phyloP scores from a whole-genome alignment of 2,888 invertebrate genomes.

The Drosophila leonis region DNA sequence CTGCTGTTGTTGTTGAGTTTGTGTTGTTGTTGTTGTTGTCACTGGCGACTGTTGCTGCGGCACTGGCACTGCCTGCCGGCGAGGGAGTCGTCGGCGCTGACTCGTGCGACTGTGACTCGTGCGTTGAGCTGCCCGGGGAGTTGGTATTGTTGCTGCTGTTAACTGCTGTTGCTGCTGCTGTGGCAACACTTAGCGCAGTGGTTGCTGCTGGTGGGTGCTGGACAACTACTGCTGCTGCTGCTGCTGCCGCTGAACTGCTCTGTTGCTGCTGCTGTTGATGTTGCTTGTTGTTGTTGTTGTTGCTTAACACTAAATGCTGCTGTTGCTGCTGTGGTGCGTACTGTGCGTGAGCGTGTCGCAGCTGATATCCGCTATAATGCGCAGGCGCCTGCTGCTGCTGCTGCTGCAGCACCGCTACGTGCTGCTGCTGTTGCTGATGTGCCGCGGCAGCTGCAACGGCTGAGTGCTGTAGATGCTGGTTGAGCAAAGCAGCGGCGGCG shows the following conservation, averaged over 20 bases:
- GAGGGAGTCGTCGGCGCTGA: slow-evolving; percentile 78
- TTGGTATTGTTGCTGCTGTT: slow-evolving; percentile 50
- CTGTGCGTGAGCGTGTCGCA: slow-evolving; percentile 75
- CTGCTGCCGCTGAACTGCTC: not conserved
- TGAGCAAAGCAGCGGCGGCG: slow-evolving; percentile 80
- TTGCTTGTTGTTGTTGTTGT: slow-evolving; percentile 59
- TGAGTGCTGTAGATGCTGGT: slow-evolving; percentile 82
- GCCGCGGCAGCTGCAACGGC: slow-evolving; percentile 82
- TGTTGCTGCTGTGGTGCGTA: slow-evolving; percentile 68
- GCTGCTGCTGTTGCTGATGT: slow-evolving; percentile 81
- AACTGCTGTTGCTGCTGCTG: slow-evolving; percentile 49
- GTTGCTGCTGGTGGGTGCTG: slow-evolving; percentile 38
- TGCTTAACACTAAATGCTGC: slow-evolving; percentile 67
- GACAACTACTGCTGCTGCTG: slow-evolving; percentile 50
- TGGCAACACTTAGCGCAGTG: slow-evolving; percentile 49
- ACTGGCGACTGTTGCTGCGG: slow-evolving; percentile 64
- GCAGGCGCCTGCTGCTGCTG: slow-evolving; percentile 77
- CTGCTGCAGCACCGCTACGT: slow-evolving; percentile 74
- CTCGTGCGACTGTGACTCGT: slow-evolving; percentile 76
- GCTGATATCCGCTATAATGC: slow-evolving; percentile 80
- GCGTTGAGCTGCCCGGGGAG: slow-evolving; percentile 71
- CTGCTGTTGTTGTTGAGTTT: slow-evolving; percentile 70
- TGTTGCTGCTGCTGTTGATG: slow-evolving; percentile 48
- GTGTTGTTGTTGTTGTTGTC: slow-evolving; percentile 77
- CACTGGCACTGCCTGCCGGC: slow-evolving; percentile 72